phyloP scores from a whole-genome alignment of 2,113 vertebrate genomes.

The Oostethus manadensis region DNA sequence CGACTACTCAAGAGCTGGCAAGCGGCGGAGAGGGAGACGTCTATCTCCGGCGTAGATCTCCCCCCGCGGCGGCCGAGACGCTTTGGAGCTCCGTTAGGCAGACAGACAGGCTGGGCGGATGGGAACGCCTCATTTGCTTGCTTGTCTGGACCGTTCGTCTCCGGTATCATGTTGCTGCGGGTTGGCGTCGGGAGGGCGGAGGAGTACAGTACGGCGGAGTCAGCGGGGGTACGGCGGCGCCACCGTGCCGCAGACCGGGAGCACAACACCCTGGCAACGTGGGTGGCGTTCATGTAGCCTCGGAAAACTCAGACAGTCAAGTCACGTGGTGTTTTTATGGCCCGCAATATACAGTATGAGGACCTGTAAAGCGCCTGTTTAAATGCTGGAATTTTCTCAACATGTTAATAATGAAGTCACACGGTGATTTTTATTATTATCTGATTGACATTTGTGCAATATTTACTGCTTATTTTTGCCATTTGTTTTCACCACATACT shows the following conservation, averaged over 20 bases:
- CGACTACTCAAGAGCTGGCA: constrained; percentile 17
- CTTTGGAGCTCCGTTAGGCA: constrained; percentile 28
- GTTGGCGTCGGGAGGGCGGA: constrained; percentile 45
- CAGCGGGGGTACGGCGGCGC: constrained; percentile 36
- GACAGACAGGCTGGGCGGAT: constrained; percentile 54
- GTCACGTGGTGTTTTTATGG: no score
- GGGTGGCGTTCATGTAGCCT: constrained; percentile 13
- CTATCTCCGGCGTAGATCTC: constrained; percentile 30
- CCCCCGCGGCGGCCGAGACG: constrained; percentile 30
- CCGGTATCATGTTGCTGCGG: constrained; percentile 65
- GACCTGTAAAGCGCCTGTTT: no score
- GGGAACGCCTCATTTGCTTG: constrained; percentile 69
- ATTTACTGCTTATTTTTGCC: no score
- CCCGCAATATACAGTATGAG: no score
- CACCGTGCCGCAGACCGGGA: constrained; percentile 51
- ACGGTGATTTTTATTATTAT: no score
- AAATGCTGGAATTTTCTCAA: no score
- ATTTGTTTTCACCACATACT: no score
- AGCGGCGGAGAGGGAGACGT: constrained; percentile 18
- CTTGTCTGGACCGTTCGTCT: constrained; percentile 68
- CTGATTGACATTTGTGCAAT: no score
- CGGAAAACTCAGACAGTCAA: no score
- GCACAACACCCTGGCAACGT: constrained; percentile 16
- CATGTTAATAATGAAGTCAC: no score
- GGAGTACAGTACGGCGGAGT: constrained; percentile 35